Base-by-base conservation (phyloP, 2,888 invertebrate genomes). In the Lithodes maja region DNA sequence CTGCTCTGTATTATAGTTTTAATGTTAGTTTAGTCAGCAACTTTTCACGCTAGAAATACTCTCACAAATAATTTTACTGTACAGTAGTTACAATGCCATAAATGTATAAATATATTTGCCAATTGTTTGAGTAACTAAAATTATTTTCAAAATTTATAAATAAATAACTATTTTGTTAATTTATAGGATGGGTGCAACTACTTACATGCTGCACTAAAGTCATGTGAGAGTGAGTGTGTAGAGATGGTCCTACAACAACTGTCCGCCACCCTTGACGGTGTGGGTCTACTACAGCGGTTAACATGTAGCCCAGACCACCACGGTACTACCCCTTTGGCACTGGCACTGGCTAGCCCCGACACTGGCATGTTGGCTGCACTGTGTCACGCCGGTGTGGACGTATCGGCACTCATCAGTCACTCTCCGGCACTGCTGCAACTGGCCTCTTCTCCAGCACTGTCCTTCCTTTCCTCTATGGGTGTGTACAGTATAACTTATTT, bases 121-220 rank as follows among this genome's bases (percentile, higher is more conserved):
- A 33, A 33, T 33, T 33, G 33, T 33, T 33, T 33, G 33, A 33
- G 33, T 33, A 33, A 33, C 33, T 33, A 33, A 33, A 33, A 33
- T 33, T 33, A 33, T 33, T 33, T 33, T 33, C 33, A 33, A 33
- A 33, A 33, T 33, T 33, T 33, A 33, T 33, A 33, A 33, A 33
- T 33, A 33, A 33, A 33, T 33, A 0, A 33, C 33, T 33, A 33
- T 33, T 33, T 33, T 71, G 71, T 71, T 2, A 1, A 5, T 71
- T 79, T 80, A 71, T 33, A 90, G 90, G 90, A 88, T 89, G 90
- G 90, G 74, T 88, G 90, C 89, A 90, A 90, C 83, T 89, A 79
- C 74, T 85, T 90, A 55, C 90, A 90, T 89, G 88, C 90, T 88
- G 88, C 88, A 61, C 83, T 88, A 85, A 90, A 90, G 78, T 90